A percentile compares a stretch with the other conserved stretches of the same genome.
Evolutionary conservation across 53 echinoderm and acorn worm genomes (phyloP).

Genomic region (Actinopyga echinites): DNA sequence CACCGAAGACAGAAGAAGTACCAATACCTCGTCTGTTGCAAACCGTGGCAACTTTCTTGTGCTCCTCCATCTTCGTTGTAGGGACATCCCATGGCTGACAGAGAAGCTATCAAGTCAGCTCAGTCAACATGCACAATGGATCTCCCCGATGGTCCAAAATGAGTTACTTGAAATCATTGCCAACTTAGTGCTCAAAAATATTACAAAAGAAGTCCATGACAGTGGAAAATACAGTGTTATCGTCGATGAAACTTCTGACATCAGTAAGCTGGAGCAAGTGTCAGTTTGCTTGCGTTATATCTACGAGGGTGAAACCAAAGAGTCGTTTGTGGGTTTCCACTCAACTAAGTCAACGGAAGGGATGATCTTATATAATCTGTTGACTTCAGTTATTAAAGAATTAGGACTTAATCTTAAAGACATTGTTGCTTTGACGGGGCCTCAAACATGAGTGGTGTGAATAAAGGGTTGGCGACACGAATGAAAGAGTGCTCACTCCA

Average conservation of each 20-base stretch:
- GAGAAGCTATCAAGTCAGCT: background rate
- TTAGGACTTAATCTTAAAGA: background rate
- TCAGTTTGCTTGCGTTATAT: background rate
- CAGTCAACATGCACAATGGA: background rate
- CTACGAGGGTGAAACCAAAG: background rate
- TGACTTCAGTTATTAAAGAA: background rate
- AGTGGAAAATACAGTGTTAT: background rate
- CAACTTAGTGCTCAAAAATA: background rate
- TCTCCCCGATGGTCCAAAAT: conserved; percentile 9
- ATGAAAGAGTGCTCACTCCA: background rate
- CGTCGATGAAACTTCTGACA: conserved; percentile 17
- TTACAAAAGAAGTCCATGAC: background rate
- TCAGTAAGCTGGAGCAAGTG: conserved; percentile 2
- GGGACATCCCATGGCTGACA: background rate
- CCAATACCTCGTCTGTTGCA: background rate
- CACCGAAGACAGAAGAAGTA: background rate
- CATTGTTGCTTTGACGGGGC: background rate
- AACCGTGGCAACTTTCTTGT: background rate
- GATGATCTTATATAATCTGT: background rate
- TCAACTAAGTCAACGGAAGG: background rate
- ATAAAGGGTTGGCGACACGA: background rate
- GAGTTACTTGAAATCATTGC: background rate
- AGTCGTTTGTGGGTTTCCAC: background rate
- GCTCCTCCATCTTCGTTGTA: background rate
- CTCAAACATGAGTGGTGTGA: background rate